These are phyloP conservation scores for Hyposoter didymator DNA, from an alignment of 2,888 invertebrate species.

Conservation along the genomic window DNA sequence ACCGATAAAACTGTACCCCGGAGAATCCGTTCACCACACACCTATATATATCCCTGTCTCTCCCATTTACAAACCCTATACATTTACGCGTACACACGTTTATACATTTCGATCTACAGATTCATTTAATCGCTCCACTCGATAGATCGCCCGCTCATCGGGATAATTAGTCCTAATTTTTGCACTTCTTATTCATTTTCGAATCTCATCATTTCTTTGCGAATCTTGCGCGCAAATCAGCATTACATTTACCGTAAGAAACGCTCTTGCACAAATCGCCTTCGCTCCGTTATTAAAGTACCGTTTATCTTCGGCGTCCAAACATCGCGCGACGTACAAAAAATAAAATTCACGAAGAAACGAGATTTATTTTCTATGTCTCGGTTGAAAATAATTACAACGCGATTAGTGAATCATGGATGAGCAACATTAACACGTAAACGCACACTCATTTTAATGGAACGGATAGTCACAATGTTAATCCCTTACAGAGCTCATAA, in stretches of 20 bases:
- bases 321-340: neutral
- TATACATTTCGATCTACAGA: conserved; percentile 20
- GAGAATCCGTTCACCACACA: neutral
- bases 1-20: conserved; percentile 74
- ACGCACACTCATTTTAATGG: too few relatives aligned
- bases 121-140: neutral
- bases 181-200: neutral
- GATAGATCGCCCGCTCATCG: neutral
- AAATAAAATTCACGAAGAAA: neutral
- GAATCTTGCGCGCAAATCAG: neutral
- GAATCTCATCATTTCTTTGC: conserved; percentile 1
- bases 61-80: neutral
- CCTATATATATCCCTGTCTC: conserved; percentile 6
- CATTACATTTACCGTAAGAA: conserved; percentile 11
- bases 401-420: neutral
- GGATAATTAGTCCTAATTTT: conserved; percentile 10
- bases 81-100: neutral
- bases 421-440: neutral
- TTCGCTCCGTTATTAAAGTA: neutral
- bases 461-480: neutral
- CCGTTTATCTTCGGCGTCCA: neutral
- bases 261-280: neutral
- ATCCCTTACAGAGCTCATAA: neutral
- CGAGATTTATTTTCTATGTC: neutral
- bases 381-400: neutral